phyloP scores from a whole-genome alignment of 2,113 vertebrate species.

The Turdus rufiventris region DNA sequence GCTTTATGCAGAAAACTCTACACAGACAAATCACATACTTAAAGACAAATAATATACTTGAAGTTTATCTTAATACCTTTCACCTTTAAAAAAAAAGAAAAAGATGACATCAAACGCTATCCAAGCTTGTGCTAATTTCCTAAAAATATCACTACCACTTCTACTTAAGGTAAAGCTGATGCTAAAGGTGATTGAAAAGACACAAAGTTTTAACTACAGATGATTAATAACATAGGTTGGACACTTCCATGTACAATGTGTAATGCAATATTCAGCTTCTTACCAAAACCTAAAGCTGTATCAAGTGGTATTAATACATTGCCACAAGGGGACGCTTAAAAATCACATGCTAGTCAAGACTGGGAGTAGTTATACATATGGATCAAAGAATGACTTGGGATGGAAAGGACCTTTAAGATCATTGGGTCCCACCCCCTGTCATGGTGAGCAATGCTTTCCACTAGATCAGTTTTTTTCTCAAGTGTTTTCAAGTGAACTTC shows the following conservation, averaged over 20 bases:
- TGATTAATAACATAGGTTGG: neutral
- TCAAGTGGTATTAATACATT: slow-evolving; percentile 16
- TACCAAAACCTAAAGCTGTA: neutral
- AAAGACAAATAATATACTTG: neutral
- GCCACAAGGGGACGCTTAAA: slow-evolving; percentile 16
- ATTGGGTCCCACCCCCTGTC: neutral
- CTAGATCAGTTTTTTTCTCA: neutral
- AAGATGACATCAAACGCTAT: neutral
- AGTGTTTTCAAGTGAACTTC: neutral
- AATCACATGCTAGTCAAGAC: slow-evolving; percentile 20
- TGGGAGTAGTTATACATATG: neutral
- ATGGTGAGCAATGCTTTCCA: neutral
- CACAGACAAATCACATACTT: neutral
- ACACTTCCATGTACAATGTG: neutral
- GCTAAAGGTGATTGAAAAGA: neutral
- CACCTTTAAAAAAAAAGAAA: neutral
- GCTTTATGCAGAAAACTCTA: neutral
- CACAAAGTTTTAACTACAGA: neutral
- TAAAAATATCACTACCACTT: neutral
- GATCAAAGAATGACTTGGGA: neutral
- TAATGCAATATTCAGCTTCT: neutral
- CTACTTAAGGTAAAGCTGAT: neutral
- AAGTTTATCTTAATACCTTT: neutral
- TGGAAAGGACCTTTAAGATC: neutral
- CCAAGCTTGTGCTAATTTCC: neutral